These are phyloP conservation scores for Crypturellus undulatus DNA, from an alignment of 2,113 vertebrate genomes.

Conservation along the genomic window DNA sequence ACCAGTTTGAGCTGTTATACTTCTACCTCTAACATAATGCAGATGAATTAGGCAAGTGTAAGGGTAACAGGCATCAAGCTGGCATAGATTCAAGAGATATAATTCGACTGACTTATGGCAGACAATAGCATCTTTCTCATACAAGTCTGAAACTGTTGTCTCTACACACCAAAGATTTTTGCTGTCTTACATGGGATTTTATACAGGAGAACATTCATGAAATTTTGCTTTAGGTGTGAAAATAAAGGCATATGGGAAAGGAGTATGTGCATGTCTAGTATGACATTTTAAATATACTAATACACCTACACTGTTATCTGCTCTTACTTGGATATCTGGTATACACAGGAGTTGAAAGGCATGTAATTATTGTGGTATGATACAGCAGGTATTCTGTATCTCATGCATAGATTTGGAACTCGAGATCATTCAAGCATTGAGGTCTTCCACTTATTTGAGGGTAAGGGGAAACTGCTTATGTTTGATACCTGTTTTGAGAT, in stretches of 20 bases:
- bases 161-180: neutral
- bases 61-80: neutral
- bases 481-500: neutral
- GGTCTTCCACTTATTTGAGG: rapidly evolving
- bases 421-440: neutral
- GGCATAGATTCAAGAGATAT: rapidly evolving
- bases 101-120: neutral
- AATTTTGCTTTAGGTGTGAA: neutral
- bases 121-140: rapidly evolving
- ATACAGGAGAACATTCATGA: neutral
- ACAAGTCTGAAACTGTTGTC: neutral
- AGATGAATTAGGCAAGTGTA: neutral
- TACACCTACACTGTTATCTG: neutral
- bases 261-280: neutral
- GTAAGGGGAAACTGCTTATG: too few relatives aligned
- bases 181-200: neutral
- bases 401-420: neutral
- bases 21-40: neutral
- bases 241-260: neutral
- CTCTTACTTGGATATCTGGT: neutral
- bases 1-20: neutral
- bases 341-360: neutral
- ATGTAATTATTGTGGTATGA: neutral
- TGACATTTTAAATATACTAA: too few relatives aligned
- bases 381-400: neutral